Evolutionary conservation across 2,113 vertebrate genomes (phyloP), one percentile per base, ranked within the genome.

Genomic region (Plestiodon gilberti): DNA sequence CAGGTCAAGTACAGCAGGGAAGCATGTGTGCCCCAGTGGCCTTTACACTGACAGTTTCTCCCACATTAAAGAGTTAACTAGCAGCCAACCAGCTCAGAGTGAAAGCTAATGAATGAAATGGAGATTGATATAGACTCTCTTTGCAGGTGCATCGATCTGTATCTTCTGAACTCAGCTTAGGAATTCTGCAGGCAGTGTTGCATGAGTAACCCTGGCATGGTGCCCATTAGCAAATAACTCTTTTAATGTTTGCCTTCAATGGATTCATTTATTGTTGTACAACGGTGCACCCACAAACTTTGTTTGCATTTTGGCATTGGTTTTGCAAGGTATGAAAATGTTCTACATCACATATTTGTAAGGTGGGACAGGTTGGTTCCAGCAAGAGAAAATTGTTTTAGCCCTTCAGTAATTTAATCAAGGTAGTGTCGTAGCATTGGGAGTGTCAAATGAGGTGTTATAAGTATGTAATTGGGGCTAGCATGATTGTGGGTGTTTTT

Each of bases 41-140:
- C 95, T 96, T 96, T 96, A 94, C 94, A 95, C 96, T 96, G 96
- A 96, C 96, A 96, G 95, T 95, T 97, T 97, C 96, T 95, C 96
- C 95, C 94, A 96, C 96, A 96, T 97, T 97, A 97, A 97, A 97
- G 96, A 97, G 96, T 97, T 97, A 97, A 97, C 96, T 96, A 97
- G 97, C 95, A 96, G 94, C 95, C 95, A 96, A 96, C 95, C 95
- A 96, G 94, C 95, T 95, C 94, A 14, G 96, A 95, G 95, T 95
- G 94, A 93, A 96, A 97, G 95, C 96, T 97, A 97, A 97, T 97
- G 96, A 98, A 97, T 96, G 96, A 96, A 97, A 97, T 97, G 96
- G 95, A 97, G 96, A 97, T 97, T 97, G 96, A 97, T 96, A 95
- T 96, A 96, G 96, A 95, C 95, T 96, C 95, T 96, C 95, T 97